A percentile compares a stretch with the other conserved stretches of the same genome.
These are phyloP conservation scores for Acrocyrtus sp. DNA, from an alignment of 2,888 invertebrate genomes.

Conservation along the genomic window DNA sequence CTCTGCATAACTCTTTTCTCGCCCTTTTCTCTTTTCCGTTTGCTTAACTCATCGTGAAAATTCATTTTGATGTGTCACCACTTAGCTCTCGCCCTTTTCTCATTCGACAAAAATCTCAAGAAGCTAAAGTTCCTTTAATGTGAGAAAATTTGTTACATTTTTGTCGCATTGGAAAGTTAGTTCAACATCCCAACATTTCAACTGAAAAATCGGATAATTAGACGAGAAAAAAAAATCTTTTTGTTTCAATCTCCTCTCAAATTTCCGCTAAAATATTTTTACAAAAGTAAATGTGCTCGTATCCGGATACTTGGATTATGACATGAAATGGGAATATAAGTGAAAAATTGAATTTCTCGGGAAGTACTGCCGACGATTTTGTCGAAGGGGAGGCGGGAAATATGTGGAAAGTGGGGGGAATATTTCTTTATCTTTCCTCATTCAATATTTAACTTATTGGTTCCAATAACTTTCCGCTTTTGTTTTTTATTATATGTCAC, in stretches of 20 bases:
- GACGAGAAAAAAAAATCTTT: neutral
- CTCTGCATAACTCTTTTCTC: neutral
- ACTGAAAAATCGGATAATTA: slow-evolving; percentile 33
- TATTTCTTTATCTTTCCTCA: too few species aligned
- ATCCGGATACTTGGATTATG: neutral
- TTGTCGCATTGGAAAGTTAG: neutral
- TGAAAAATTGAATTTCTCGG: neutral
- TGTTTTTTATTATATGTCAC: neutral
- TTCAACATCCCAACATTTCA: neutral
- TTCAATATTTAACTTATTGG: neutral
- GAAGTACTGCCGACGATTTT: neutral
- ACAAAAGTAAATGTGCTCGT: neutral
- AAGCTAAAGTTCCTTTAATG: neutral
- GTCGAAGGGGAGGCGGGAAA: neutral
- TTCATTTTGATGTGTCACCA: slow-evolving; percentile 15
- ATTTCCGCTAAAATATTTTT: neutral
- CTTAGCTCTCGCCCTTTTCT: neutral
- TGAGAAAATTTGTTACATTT: neutral
- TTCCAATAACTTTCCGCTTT: neutral
- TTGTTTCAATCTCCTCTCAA: neutral
- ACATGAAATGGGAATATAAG: neutral
- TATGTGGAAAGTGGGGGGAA: too few species aligned
- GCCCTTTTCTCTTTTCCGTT: neutral
- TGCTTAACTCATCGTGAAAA: slow-evolving; percentile 9
- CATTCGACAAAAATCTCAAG: too few species aligned